A percentile compares a stretch with the other conserved stretches of the same genome.
Conservation (phyloP, 2,888 invertebrate species). For the Nasonia oneida region DNA sequence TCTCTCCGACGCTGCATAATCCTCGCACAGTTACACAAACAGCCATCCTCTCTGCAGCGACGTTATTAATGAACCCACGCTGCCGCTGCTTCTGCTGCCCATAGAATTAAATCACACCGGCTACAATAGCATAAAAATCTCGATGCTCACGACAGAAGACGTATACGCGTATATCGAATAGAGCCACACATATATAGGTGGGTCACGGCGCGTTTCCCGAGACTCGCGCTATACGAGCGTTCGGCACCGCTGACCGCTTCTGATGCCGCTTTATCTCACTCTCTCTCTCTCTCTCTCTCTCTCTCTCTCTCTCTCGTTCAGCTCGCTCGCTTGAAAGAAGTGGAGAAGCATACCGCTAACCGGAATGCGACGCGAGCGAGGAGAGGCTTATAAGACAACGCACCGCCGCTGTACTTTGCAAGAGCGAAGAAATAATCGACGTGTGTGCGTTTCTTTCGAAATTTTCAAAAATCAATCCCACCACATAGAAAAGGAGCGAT, state of each 20-base stretch:
- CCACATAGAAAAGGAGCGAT: too few relatives aligned
- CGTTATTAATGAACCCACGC: slow-evolving; percentile 6
- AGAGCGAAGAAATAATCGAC: not conserved
- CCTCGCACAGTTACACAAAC: slow-evolving; percentile 20
- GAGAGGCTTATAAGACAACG: slow-evolving; percentile 16
- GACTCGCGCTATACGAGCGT: not conserved
- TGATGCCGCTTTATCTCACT: slow-evolving; percentile 10
- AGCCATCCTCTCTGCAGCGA: not conserved
- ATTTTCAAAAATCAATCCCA: too few relatives aligned
- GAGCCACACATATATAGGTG: slow-evolving; percentile 4
- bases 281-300: not conserved
- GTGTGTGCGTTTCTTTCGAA: not conserved
- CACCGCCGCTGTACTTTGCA: not conserved
- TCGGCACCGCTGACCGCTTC: slow-evolving; percentile 5
- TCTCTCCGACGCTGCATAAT: not conserved
- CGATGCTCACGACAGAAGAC: not conserved
- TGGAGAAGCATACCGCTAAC: slow-evolving; percentile 50
- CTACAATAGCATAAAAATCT: not conserved
- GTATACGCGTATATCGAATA: slow-evolving; percentile 13
- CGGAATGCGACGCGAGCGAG: slow-evolving; percentile 44
- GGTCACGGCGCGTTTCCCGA: slow-evolving; percentile 21
- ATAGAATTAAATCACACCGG: not conserved
- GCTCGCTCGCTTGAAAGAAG: not conserved
- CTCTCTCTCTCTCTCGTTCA: not conserved
- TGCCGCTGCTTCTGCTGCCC: not conserved